phyloP scores from a whole-genome alignment of 2,797 vertebrate genomes.

The Ctenopoma multispine region DNA sequence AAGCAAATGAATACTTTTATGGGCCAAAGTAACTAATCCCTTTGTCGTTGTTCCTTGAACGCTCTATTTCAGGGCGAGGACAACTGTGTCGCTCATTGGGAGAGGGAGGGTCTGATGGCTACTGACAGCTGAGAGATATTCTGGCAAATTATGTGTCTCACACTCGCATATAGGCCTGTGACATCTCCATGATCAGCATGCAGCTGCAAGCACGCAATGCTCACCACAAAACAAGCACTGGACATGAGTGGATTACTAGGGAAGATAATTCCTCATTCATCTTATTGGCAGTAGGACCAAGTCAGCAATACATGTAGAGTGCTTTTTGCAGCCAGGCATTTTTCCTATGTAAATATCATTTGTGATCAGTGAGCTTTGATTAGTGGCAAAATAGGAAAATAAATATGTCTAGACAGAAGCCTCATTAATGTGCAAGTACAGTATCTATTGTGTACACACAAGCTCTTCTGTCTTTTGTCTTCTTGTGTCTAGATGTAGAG shows the following conservation, averaged over 20 bases:
- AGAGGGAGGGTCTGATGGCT: constrained; percentile 83
- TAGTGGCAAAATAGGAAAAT: constrained; percentile 21
- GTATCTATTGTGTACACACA: background rate
- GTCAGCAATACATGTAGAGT: constrained; percentile 57
- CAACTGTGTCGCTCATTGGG: constrained; percentile 83
- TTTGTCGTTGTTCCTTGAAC: constrained; percentile 91
- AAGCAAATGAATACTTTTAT: constrained; percentile 83
- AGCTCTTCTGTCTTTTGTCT: constrained; percentile 30
- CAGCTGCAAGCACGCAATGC: constrained; percentile 52
- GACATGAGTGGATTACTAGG: constrained; percentile 60
- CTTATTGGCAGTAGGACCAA: constrained; percentile 63
- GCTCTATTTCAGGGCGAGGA: constrained; percentile 90
- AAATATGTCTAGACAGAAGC: constrained; percentile 31
- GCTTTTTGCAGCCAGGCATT: constrained; percentile 18
- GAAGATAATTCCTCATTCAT: constrained; percentile 67
- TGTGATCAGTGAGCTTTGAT: constrained; percentile 43
- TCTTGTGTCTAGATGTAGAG: constrained; percentile 78
- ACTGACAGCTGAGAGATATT: constrained; percentile 93
- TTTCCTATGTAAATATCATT: constrained; percentile 42
- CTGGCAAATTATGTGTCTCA: constrained; percentile 78
- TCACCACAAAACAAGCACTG: constrained; percentile 66
- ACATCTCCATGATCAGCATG: constrained; percentile 80
- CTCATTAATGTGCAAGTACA: constrained; percentile 15
- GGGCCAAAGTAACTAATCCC: constrained; percentile 88
- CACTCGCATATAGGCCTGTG: constrained; percentile 80